Percentiles rank a stretch among this genome's conserved stretches.
These are phyloP conservation scores for Tachysurus fulvidraco DNA, from an alignment of 2,113 vertebrate species.

Conservation along the genomic window DNA sequence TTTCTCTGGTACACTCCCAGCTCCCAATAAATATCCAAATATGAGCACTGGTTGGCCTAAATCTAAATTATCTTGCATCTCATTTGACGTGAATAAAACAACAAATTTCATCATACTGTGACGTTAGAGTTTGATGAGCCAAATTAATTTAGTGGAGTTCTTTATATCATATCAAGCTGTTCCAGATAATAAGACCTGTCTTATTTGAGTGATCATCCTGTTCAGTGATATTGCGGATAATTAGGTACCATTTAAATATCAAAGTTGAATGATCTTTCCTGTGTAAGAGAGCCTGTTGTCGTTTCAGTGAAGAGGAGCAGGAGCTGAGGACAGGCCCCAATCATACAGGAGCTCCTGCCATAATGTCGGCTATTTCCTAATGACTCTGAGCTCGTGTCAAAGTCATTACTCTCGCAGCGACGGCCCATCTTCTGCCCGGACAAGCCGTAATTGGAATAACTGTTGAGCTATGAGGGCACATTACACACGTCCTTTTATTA, in stretches of 20 bases:
- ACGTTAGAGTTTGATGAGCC: not conserved
- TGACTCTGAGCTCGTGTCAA: constrained; percentile 75
- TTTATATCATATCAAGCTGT: constrained; percentile 37
- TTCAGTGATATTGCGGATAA: constrained; percentile 57
- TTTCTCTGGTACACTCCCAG: not conserved
- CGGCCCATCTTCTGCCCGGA: constrained; percentile 71
- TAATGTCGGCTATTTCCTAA: constrained; percentile 79
- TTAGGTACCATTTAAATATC: constrained; percentile 62
- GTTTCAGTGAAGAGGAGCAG: constrained; percentile 75
- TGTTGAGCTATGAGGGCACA: constrained; percentile 81
- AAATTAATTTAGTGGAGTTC: not conserved
- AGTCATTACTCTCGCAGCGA: constrained; percentile 75
- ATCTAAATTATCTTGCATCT: not conserved
- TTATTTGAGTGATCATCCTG: constrained; percentile 41
- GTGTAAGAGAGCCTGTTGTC: constrained; percentile 66
- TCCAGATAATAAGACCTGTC: constrained; percentile 47
- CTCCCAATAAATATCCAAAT: not conserved
- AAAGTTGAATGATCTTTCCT: constrained; percentile 58
- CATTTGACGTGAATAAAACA: not conserved
- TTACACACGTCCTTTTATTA: constrained; percentile 79
- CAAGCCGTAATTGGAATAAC: constrained; percentile 80
- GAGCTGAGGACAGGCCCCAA: constrained; percentile 76
- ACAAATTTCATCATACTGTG: not conserved
- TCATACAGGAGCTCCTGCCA: constrained; percentile 73
- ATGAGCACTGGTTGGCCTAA: not conserved